phyloP scores from a whole-genome alignment of 2,888 invertebrate genomes.

The Neocrepidodera transversa region DNA sequence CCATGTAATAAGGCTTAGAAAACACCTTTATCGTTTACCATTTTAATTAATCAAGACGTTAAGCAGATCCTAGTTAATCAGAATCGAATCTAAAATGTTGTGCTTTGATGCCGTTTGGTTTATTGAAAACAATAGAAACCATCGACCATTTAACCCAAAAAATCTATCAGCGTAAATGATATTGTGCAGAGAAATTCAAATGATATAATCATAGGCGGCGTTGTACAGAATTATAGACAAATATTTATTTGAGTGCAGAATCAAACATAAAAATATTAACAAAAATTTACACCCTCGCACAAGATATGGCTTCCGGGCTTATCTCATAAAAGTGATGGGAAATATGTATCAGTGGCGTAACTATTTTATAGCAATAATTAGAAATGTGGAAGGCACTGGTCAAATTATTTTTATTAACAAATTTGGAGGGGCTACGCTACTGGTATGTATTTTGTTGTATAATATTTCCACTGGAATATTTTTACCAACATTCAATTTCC shows the following conservation, averaged over 20 bases:
- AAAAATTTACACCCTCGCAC: no score
- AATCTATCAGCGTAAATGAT: conserved; percentile 20
- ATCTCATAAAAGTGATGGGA: no score
- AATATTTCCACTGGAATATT: neutral
- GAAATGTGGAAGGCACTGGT: no score
- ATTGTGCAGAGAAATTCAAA: conserved; percentile 17
- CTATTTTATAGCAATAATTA: no score
- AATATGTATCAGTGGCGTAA: no score
- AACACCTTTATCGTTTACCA: conserved; percentile 8
- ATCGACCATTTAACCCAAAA: conserved; percentile 33
- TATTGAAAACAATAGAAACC: conserved; percentile 11
- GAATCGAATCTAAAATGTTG: neutral
- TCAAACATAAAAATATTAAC: no score
- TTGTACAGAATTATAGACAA: no score
- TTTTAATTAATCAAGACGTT: conserved; percentile 5
- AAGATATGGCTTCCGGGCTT: no score
- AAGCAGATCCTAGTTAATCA: neutral
- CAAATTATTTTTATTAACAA: no score
- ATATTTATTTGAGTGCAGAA: no score
- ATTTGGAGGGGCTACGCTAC: no score
- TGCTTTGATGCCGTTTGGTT: neutral
- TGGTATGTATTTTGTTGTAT: no score
- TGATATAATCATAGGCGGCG: conserved; percentile 13
- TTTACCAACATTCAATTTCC: neutral
- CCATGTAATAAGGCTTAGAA: conserved; percentile 11